Percentiles rank a stretch among this genome's conserved stretches.
These are phyloP conservation scores for Sebastiscus albofasciatus DNA, from an alignment of 2,797 vertebrate genomes.

Conservation along the genomic window DNA sequence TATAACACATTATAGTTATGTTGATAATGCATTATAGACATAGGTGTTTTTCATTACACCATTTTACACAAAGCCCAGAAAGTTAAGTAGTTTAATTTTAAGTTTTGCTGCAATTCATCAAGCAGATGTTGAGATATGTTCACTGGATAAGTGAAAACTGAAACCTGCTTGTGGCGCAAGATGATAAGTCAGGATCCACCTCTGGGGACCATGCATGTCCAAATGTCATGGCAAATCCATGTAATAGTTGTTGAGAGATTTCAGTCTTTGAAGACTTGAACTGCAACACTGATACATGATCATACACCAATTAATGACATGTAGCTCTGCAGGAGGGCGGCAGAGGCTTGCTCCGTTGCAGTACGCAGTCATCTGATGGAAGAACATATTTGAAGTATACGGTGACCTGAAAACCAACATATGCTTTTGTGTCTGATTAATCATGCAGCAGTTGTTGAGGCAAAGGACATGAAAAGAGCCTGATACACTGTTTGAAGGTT, in stretches of 20 bases:
- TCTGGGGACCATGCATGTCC: too few species aligned
- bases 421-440: conserved; percentile 17
- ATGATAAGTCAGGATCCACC: too few species aligned
- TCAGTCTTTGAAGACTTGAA: background rate
- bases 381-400: background rate
- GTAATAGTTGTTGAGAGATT: background rate
- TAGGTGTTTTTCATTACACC: background rate
- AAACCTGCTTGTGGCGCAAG: too few species aligned
- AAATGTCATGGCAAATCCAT: too few species aligned
- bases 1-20: too few species aligned
- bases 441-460: conserved; percentile 7
- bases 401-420: background rate
- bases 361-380: background rate
- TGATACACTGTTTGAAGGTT: conserved; percentile 36
- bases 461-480: conserved; percentile 3
- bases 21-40: too few species aligned
- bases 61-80: background rate
- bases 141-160: too few species aligned
- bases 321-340: background rate
- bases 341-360: background rate
- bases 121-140: background rate
- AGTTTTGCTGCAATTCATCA: background rate
- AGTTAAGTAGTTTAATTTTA: background rate
- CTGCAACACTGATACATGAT: background rate
- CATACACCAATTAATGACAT: background rate